Evolutionary conservation across 2,797 vertebrate genomes (phyloP).

Genomic region (Sciurus vulgaris): DNA sequence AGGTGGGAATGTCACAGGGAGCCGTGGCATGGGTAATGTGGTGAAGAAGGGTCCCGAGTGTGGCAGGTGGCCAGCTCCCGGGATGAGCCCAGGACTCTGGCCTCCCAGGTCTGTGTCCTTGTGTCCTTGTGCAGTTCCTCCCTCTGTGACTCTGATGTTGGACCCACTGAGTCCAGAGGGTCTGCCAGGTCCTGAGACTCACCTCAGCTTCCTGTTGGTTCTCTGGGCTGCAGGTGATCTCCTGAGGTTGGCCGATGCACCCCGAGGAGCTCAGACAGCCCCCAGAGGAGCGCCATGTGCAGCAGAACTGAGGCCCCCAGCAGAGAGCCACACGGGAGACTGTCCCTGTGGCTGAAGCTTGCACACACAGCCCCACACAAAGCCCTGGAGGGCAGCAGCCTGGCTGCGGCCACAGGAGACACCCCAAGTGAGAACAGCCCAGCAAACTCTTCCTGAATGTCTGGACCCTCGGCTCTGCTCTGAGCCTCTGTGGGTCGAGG

Average conservation of each 20-base stretch:
- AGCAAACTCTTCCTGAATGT: no score
- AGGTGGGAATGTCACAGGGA: no score
- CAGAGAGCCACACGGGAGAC: not conserved
- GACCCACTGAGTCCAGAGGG: not conserved
- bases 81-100: accelerated
- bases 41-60: accelerated
- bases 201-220: accelerated
- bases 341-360: accelerated
- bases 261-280: not conserved
- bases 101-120: accelerated
- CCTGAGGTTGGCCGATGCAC: accelerated
- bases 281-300: accelerated
- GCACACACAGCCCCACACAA: accelerated
- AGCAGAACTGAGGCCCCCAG: not conserved
- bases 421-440: accelerated
- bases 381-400: not conserved
- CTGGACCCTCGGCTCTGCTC: not conserved
- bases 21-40: accelerated
- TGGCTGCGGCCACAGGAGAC: accelerated
- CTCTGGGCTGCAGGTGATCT: accelerated
- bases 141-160: no score
- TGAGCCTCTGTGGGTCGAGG: accelerated
- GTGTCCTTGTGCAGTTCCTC: no score
- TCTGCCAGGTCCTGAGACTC: not conserved
- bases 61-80: not conserved